These are phyloP conservation scores for Rhabdophis nuchalis DNA, from an alignment of 2,797 vertebrate species.

Conservation along the genomic window DNA sequence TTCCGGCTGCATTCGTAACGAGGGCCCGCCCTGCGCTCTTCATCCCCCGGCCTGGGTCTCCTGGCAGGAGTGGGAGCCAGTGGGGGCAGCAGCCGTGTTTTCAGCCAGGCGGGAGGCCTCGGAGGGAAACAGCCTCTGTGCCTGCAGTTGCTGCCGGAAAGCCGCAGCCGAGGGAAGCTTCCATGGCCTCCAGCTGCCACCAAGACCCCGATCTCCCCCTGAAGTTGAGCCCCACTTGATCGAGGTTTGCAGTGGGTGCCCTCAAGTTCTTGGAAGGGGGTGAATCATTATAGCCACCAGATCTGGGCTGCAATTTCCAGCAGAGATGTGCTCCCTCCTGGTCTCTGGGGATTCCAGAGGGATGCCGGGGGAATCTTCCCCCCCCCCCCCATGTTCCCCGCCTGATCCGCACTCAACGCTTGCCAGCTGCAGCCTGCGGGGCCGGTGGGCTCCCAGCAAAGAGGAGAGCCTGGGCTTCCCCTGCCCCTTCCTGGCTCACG, in stretches of 20 bases:
- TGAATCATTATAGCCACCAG: not conserved
- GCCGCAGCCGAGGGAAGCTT: not conserved
- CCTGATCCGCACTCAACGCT: not conserved
- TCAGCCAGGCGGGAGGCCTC: not conserved
- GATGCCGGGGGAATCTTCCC: too few species aligned
- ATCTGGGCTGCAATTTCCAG: not conserved
- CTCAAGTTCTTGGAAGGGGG: not conserved
- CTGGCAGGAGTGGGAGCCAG: too few species aligned
- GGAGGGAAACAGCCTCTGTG: not conserved
- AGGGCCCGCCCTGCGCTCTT: not conserved
- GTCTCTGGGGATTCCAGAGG: not conserved
- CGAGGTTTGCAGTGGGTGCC: not conserved
- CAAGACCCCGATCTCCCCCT: fast-evolving
- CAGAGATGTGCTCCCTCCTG: not conserved
- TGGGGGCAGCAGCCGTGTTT: not conserved
- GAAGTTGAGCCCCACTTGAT: not conserved
- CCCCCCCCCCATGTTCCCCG: not conserved
- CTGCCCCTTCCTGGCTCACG: not conserved
- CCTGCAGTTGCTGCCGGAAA: too few species aligned
- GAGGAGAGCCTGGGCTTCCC: not conserved
- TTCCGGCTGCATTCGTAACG: not conserved
- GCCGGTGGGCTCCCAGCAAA: not conserved
- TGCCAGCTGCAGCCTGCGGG: not conserved
- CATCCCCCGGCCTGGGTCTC: not conserved
- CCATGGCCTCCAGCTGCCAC: too few species aligned